Evolutionary conservation across 2,888 invertebrate genomes (phyloP).

Genomic region (Ochropleura plecta): DNA sequence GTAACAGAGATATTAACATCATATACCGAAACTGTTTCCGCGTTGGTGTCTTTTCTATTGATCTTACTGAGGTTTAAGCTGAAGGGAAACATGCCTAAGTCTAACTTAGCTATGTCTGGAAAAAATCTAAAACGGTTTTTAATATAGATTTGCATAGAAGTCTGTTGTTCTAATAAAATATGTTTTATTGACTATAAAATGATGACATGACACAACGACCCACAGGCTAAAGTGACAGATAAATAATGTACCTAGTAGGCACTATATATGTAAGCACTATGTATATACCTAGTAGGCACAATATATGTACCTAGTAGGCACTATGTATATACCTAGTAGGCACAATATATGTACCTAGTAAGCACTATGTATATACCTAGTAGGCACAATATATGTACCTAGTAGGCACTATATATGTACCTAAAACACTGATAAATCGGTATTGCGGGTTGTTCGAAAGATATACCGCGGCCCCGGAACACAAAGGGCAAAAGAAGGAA

Average conservation of each 20-base stretch:
- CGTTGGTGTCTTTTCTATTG: slow-evolving; percentile 49
- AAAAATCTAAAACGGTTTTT: neutral
- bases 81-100: neutral
- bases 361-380: too few species aligned
- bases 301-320: too few species aligned
- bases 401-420: too few species aligned
- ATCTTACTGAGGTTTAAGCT: neutral
- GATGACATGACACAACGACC: slow-evolving; percentile 13
- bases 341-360: too few species aligned
- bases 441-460: too few species aligned
- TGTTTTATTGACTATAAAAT: slow-evolving; percentile 19
- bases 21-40: neutral
- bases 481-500: too few species aligned
- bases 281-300: too few species aligned
- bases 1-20: neutral
- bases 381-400: too few species aligned
- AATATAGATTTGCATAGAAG: neutral
- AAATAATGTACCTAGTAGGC: neutral
- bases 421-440: too few species aligned
- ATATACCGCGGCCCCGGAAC: too few species aligned
- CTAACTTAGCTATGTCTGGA: neutral
- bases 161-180: neutral
- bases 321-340: too few species aligned
- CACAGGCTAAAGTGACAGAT: neutral
- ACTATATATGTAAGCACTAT: too few species aligned